These are phyloP conservation scores for Pangasius macronema DNA, from an alignment of 2,797 vertebrate genomes.

Conservation along the genomic window DNA sequence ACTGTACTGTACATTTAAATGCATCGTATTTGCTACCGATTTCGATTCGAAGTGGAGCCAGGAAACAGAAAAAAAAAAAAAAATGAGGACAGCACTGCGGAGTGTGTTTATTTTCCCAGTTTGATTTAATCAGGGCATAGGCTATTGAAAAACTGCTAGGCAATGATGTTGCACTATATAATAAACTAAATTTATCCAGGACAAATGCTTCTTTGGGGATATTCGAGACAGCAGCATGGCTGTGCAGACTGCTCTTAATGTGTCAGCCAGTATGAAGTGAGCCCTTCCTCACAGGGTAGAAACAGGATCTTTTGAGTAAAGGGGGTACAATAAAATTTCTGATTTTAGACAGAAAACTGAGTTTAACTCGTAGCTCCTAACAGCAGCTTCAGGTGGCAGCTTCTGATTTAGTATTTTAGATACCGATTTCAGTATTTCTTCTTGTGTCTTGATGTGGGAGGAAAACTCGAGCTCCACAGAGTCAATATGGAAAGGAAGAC, in stretches of 20 bases:
- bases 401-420: constrained; percentile 18
- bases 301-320: not conserved
- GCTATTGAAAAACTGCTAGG: constrained; percentile 6
- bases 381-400: constrained; percentile 6
- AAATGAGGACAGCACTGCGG: not conserved
- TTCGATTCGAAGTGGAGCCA: not conserved
- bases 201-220: constrained; percentile 35
- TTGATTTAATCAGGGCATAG: constrained; percentile 39
- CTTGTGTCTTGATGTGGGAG: not conserved
- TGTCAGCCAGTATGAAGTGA: constrained; percentile 15
- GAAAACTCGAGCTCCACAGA: not conserved
- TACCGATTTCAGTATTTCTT: not conserved
- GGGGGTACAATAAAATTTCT: constrained; percentile 10
- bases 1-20: not conserved
- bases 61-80: not conserved
- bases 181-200: constrained; percentile 37
- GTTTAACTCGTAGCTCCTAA: constrained; percentile 6
- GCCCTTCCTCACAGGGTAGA: constrained; percentile 17
- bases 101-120: constrained; percentile 7
- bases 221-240: constrained; percentile 13
- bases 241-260: constrained; percentile 27
- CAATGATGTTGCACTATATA: constrained; percentile 19
- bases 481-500: not conserved
- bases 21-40: not conserved
- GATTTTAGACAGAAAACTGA: too few relatives aligned